Evolutionary conservation across 2,113 vertebrate species (phyloP), one percentile per base, ranked within the genome.

Genomic region (Boleophthalmus pectinirostris): DNA sequence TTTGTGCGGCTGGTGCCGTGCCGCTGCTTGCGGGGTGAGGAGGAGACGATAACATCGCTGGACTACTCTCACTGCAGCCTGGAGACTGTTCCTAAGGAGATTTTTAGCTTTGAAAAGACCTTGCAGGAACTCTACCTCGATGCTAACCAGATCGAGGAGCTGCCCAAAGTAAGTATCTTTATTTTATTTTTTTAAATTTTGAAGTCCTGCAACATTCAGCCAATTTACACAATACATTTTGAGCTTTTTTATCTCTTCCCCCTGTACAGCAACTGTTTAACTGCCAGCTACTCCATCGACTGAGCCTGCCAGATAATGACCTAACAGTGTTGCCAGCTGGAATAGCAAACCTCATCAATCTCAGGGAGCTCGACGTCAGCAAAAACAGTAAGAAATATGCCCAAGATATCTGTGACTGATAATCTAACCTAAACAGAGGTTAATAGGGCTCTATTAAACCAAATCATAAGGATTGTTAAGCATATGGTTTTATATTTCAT

Each of bases 11-110:
- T 99, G 92, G 96, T 99, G 91, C 96, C 97, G 47, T 99, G 98
- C 94, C 96, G 97, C 89, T 99, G 98, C 88, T 92, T 99, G 70
- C 95, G 97, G 71, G 98, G 97, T 60, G 97, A 99, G 90, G 97
- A 99, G 92, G 98, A 99, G 94, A 91, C 95, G 0, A 94, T 98
- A 70, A 98, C 98, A 88, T 94, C 93, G 8, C 94, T 99, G 85
- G 98, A 99, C 93, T 99, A 99, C 93, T 99, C 97, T 87, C 98
- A 99, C 87, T 97, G 97, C 93, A 99, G 97, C 94, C 95, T 99
- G 94, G 97, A 99, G 87, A 97, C 97, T 76, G 97, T 99, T 92
- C 98, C 98, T 80, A 99, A 98, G 93, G 98, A 99, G 92, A 97
- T 99, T 91, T 99, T 99, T 82, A 93, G 94, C 92, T 98, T 96